Evolutionary conservation across 2,113 vertebrate genomes (phyloP), one percentile per base, ranked within the genome.

Genomic region (Chloroceryle aenea): DNA sequence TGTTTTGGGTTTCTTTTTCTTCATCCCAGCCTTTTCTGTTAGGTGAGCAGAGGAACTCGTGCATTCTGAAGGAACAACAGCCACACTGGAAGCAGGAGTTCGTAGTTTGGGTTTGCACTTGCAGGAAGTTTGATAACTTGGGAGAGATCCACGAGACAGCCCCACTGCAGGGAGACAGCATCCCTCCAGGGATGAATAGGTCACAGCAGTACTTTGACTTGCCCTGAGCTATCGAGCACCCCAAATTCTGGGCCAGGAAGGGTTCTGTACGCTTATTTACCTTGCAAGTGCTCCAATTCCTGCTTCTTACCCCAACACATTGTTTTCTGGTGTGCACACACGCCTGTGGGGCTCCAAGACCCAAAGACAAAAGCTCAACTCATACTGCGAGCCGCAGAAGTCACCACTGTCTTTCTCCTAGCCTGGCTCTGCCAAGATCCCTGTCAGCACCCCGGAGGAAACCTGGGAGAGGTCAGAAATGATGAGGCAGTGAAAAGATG

Each of bases 371-470:
- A 68, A 73, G 26, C 36, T 67, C 26, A 20, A 5, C 7, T 36
- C 0, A 0, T n/a, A 40, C 16, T 47, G 53, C 0, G 3, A 67
- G 21, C 4, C 3, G 25, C 48, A 83, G 69, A 52, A 81, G 36
- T 53, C n/a, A 34, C 27, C 5, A 1, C 23, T 48, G 23, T 48
- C 63, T 74, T 75, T 82, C 82, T 88, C 42, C n/a, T 22, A 25
- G 61, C 32, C 66, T 63, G 62, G 36, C 17, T 84, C 36, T 81
- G 45, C 59, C 1, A 3, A 92, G 47, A 47, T 14, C 3, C 25
- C 2, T 13, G 8, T 52, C 75, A 76, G 56, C 87, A 66, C 27
- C 3, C 0, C 0, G 0, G 45, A 69, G 48, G n/a, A 69, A 82
- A 30, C n/a, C 27, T 30, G 12, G 14, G 48, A 85, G 48, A 69